Conservation (phyloP, 2,888 invertebrate genomes). For the Synanthedon myopaeformis region DNA sequence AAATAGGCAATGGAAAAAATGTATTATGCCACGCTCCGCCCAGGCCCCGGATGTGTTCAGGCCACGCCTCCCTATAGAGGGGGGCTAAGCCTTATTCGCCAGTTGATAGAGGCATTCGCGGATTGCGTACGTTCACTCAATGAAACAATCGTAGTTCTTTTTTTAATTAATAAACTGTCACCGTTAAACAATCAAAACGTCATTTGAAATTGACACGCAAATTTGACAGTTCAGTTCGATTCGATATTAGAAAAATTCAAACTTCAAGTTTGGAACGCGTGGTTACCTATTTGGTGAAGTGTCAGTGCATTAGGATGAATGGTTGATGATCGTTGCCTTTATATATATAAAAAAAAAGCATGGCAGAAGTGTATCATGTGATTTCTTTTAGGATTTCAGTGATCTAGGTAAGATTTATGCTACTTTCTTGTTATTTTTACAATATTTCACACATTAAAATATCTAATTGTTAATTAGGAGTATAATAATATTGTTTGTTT, state of each 20-base stretch:
- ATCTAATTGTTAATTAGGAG: no score
- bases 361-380: background rate
- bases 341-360: background rate
- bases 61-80: constrained; percentile 43
- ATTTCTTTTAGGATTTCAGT: background rate
- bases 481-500: no score
- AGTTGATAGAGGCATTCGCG: constrained; percentile 51
- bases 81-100: constrained; percentile 41
- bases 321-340: background rate
- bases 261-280: background rate
- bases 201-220: constrained; percentile 1
- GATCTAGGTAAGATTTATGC: no score
- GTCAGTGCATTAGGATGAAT: background rate
- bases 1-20: constrained; percentile 38
- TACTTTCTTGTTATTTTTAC: no score
- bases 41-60: constrained; percentile 15
- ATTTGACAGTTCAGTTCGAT: constrained; percentile 3
- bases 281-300: background rate
- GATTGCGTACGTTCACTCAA: constrained; percentile 35
- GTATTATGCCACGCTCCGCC: constrained; percentile 28
- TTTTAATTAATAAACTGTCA: background rate
- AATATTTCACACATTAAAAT: no score
- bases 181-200: constrained; percentile 2
- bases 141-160: background rate
- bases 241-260: background rate